Evolutionary conservation across 1,140 invertebrate genomes (phyloP), one percentile per base, ranked within the genome.

Genomic region (Drosophila athabasca): DNA sequence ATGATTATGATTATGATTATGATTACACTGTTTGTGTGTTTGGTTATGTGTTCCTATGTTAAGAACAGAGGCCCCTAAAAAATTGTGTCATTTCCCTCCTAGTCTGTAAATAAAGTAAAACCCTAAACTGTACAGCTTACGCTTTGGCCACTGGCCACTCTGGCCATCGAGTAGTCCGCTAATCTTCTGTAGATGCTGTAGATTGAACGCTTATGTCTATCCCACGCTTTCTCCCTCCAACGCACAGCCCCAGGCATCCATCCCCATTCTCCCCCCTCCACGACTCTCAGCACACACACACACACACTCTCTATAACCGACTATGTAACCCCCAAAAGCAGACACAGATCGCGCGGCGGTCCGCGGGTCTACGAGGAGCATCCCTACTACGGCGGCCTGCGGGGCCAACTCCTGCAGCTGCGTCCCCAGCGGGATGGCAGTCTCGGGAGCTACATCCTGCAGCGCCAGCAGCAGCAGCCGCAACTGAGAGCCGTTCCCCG

Each of bases 381-480:
- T 26, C 82, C 81, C n/a, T 95, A 94, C 88, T 95, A 95, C 75
- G 95, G 95, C 3, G 95, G 95, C 22, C 93, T 93, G 0, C 94
- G 94, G 74, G 95, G 95, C 2, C 76, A 83, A 45, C 48, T 83
- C 13, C 43, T 87, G 24, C 78, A 79, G 61, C 46, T 87, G 62
- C 82, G 64, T n/a, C 79, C 84, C 7, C 83, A 88, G 35, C 24
- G 43, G 7, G 79, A 84, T 43, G 79, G 79, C 54, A 83, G 62
- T 35, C 11, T 79, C 9, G 70, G 70, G 51, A 75, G 69, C 60
- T 65, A 58, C 53, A 68, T 83, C 22, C 31, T 82, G 59, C 72
- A 79, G 39, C 68, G 68, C 8, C 69, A 73, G 50, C 67, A 69
- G 52, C 69, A 62, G 44, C 67, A 75, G 48, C 68, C 73, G 3